Percentiles rank a stretch among this genome's conserved stretches.
phyloP scores from a whole-genome alignment of 2,797 vertebrate genomes.

The Poecilia gillii region DNA sequence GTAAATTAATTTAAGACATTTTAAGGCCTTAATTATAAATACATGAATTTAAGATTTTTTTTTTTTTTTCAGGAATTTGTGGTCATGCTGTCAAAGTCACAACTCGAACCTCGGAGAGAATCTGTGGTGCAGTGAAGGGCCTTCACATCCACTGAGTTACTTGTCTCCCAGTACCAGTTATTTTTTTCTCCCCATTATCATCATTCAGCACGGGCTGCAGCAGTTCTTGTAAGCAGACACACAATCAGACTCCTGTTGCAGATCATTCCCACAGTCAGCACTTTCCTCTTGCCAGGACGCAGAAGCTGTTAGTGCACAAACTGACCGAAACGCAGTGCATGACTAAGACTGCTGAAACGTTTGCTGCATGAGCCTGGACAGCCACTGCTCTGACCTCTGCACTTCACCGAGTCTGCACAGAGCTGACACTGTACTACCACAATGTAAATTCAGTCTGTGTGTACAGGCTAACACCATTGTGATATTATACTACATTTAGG shows the following conservation, averaged over 20 bases:
- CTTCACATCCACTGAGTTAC: not conserved
- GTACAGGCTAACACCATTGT: constrained; percentile 2
- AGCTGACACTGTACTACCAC: not conserved
- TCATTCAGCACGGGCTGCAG: constrained; percentile 35
- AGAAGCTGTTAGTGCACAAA: constrained; percentile 53
- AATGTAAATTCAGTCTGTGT: not conserved
- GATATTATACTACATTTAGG: not conserved
- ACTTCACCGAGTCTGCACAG: not conserved
- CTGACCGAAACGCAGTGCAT: constrained; percentile 49
- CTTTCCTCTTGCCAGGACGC: constrained; percentile 50
- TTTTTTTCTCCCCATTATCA: constrained; percentile 14
- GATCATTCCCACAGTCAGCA: constrained; percentile 52
- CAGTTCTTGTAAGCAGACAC: constrained; percentile 41
- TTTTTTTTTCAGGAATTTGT: too few relatives aligned
- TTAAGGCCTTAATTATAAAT: too few relatives aligned
- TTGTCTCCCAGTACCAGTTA: constrained; percentile 11
- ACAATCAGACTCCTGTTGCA: constrained; percentile 46
- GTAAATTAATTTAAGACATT: too few relatives aligned
- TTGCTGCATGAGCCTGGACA: constrained; percentile 17
- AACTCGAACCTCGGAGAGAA: not conserved
- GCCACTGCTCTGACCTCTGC: not conserved
- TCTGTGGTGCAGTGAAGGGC: not conserved
- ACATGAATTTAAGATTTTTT: too few relatives aligned
- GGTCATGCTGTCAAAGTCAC: not conserved
- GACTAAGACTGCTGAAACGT: constrained; percentile 50